Evolutionary conservation across 2,797 vertebrate species (phyloP), one percentile per base, ranked within the genome.

Genomic region (Gambelia wislizenii): DNA sequence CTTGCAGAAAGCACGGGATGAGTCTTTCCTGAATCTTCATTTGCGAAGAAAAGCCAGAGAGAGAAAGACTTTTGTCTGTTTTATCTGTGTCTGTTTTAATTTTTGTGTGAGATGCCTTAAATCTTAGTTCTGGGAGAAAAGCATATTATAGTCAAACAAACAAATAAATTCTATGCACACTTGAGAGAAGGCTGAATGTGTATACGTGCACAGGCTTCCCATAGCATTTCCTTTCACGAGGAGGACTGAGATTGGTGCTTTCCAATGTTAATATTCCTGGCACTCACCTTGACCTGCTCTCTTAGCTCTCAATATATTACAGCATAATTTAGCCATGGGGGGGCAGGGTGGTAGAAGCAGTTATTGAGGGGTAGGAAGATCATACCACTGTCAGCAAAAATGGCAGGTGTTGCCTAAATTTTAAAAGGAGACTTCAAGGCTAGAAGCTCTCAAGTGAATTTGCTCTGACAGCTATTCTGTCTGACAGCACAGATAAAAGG

Each of bases 391-490:
- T 85, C 82, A 80, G 74, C 67, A 84, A 52, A 79, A 87, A 42
- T 52, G 39, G 52, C 18, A 6, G 49, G 44, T 49, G 16, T 25
- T 79, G 76, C n/a, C 75, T 7, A 27, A 44, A 25, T n/a, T n/a
- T 13, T 72, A 85, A 61, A 81, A 76, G 36, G 4, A 90, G 91
- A 25, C n/a, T 87, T 77, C 72, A 82, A 86, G 44, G 42, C n/a
- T 82, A 54, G 39, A 20, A 0, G 67, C 64, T 88, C 84, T 6
- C 39, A 4, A 33, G 56, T 72, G 61, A 47, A 42, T 76, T 80
- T 85, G 39, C 42, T 87, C 39, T 61, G 61, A 72, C 52, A 78
- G 49, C 74, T 87, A 79, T 79, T 77, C 75, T 27, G n/a, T 90
- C 44, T 79, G 49, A 78, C 18, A 83, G 74, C 52, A 77, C 30